Conservation (phyloP, 2,888 invertebrate species). For the Leptinotarsa peninsularis region DNA sequence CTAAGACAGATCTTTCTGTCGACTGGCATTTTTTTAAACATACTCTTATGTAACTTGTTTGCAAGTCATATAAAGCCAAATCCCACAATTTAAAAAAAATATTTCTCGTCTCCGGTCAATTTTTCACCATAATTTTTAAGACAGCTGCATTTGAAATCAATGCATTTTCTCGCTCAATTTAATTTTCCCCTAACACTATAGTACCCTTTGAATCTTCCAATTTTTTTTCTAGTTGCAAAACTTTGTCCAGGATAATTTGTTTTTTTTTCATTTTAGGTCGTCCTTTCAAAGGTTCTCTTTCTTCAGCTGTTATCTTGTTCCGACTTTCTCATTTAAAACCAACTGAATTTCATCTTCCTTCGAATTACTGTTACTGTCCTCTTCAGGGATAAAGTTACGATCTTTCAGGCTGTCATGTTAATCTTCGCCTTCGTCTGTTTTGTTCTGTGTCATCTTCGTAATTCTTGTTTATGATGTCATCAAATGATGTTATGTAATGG, state of each 20-base stretch:
- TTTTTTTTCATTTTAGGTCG: slow-evolving; percentile 36
- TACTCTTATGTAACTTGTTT: slow-evolving; percentile 34
- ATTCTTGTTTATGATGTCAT: neutral
- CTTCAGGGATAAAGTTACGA: slow-evolving; percentile 36
- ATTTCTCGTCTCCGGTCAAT: slow-evolving; percentile 32
- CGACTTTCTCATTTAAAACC: slow-evolving; percentile 21
- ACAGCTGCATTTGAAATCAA: slow-evolving; percentile 33
- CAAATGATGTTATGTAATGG: neutral
- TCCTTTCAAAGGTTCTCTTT: slow-evolving; percentile 31
- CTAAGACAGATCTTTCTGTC: slow-evolving; percentile 28
- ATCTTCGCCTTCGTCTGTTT: slow-evolving; percentile 28
- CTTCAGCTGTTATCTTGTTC: slow-evolving; percentile 19
- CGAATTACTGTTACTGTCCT: slow-evolving; percentile 34
- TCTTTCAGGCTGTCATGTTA: slow-evolving; percentile 35
- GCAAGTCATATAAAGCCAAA: slow-evolving; percentile 38
- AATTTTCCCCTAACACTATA: slow-evolving; percentile 39
- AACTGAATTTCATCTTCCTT: slow-evolving; percentile 19
- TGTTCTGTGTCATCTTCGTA: neutral
- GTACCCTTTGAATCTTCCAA: slow-evolving; percentile 35
- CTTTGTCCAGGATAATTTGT: slow-evolving; percentile 41
- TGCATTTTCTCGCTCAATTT: slow-evolving; percentile 14
- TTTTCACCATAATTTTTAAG: slow-evolving; percentile 37
- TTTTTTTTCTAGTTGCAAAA: slow-evolving; percentile 32
- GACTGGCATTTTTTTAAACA: slow-evolving; percentile 32
- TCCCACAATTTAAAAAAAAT: slow-evolving; percentile 31